Conservation (phyloP, 2,888 invertebrate genomes). For the Eudasyphora cyanicolor region DNA sequence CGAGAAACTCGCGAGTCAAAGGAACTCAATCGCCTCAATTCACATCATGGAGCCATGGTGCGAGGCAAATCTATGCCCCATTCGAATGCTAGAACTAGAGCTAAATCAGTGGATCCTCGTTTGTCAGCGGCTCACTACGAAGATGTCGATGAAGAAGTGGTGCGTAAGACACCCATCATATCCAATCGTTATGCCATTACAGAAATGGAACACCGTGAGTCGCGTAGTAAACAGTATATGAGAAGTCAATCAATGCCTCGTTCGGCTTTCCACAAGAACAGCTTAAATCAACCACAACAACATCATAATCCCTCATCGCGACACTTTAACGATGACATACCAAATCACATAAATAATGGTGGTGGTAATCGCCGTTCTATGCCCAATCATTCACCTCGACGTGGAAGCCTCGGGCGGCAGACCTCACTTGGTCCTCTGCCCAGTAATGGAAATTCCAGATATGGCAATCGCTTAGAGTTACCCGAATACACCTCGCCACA, state of each 20-base stretch:
- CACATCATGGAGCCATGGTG: constrained; percentile 57
- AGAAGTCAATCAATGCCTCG: constrained; percentile 79
- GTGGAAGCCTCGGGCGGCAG: constrained; percentile 70
- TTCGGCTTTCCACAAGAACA: constrained; percentile 70
- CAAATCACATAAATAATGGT: constrained; percentile 35
- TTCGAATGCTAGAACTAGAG: constrained; percentile 66
- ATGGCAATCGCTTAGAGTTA: constrained; percentile 76
- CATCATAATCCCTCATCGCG: constrained; percentile 30
- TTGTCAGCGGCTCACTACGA: constrained; percentile 72
- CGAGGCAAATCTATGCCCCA: constrained; percentile 72
- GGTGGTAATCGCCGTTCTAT: constrained; percentile 68
- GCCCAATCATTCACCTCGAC: constrained; percentile 47
- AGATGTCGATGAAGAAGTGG: constrained; percentile 76
- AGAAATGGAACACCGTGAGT: constrained; percentile 70
- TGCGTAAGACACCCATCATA: constrained; percentile 83
- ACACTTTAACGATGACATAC: constrained; percentile 49
- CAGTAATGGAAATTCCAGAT: constrained; percentile 68
- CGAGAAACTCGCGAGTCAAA: constrained; percentile 41
- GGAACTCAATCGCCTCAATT: constrained; percentile 74
- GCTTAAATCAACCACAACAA: constrained; percentile 53
- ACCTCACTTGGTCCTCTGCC: constrained; percentile 60
- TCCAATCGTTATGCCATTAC: constrained; percentile 87
- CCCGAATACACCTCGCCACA: constrained; percentile 71
- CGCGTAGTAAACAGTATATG: constrained; percentile 64
- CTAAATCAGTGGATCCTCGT: constrained; percentile 79